Evolutionary conservation across 2,888 invertebrate species (phyloP), one percentile per base, ranked within the genome.

Genomic region (Pachliopta kotzebuea): DNA sequence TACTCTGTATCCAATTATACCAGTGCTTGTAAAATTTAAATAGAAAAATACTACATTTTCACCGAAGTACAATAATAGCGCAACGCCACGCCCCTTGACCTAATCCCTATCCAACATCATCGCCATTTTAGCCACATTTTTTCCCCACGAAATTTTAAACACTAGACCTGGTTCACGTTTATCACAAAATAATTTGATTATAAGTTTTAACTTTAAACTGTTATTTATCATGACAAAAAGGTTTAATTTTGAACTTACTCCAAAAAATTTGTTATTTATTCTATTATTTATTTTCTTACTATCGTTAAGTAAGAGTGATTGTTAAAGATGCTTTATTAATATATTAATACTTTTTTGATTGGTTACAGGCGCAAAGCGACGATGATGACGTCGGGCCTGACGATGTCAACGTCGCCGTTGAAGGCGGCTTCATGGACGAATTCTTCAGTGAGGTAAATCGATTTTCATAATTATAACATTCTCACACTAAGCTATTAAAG

Each of bases 401-500:
- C 92, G 98, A 98, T 88, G 98, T 98, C 90, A 96, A 98, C 89
- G 98, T 98, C 93, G 97, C 96, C 87, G 97, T 98, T 83, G 98
- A 98, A 89, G 96, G 96, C 75, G 98, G 98, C 81, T 99, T 98
- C 93, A 99, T 99, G 99, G 99, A 99, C 89, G 99, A 99, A 90
- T 99, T 99, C 94, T 99, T 99, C 93, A 98, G 98, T 91, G 99
- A 99, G 96, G 98, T 98, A 86, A 93, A 93, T 85, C 58, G 29
- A 55, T 64, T 49, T 37, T 37, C 2, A 14, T 37, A 37, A 37
- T 37, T 14, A 9, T 37, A 37, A 4, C 14, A 37, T 37, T 37
- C 1, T 37, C 37, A 37, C 37, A 37, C 14, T 37, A 17, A 11
- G 37, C 37, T 37, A 14, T 1, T 37, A 11, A 31, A 11, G 8